These are phyloP conservation scores for Cryptomyrus ogoouensis DNA, from an alignment of 2,113 vertebrate genomes.

Conservation along the genomic window DNA sequence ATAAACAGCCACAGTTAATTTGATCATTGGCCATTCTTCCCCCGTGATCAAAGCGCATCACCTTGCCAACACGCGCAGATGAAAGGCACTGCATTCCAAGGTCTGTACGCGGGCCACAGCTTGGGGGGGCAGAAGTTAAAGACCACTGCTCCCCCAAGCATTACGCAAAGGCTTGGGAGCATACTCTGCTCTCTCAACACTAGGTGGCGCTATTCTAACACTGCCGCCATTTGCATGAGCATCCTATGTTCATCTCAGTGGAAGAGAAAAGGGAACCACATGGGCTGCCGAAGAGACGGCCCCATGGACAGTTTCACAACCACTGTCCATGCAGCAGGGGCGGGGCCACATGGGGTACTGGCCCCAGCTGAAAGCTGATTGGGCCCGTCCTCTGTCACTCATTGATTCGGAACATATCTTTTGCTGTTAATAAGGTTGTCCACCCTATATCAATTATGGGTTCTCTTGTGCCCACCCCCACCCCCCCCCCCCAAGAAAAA, in stretches of 20 bases:
- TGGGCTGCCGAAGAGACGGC: background rate
- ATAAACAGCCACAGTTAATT: slow-evolving; percentile 14
- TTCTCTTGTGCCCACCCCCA: background rate
- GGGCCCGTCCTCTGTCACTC: background rate
- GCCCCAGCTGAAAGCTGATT: background rate
- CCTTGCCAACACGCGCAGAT: background rate
- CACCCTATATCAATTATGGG: background rate
- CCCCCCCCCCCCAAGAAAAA: background rate
- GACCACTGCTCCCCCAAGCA: background rate
- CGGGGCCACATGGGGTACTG: background rate
- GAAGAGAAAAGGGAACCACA: background rate
- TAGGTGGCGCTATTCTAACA: background rate
- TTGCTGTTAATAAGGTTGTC: background rate
- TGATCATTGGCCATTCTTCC: background rate
- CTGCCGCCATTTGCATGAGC: background rate
- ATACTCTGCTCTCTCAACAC: background rate
- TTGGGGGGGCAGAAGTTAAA: background rate
- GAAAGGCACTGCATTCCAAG: background rate
- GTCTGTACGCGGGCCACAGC: background rate
- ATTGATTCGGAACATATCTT: background rate
- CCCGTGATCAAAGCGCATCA: background rate
- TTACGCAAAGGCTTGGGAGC: background rate
- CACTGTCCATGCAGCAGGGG: background rate
- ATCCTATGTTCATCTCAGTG: background rate
- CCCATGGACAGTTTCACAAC: background rate